A percentile compares a stretch with the other conserved stretches of the same genome.
Evolutionary conservation across 2,888 invertebrate genomes (phyloP).

Genomic region (Macropis europaea): DNA sequence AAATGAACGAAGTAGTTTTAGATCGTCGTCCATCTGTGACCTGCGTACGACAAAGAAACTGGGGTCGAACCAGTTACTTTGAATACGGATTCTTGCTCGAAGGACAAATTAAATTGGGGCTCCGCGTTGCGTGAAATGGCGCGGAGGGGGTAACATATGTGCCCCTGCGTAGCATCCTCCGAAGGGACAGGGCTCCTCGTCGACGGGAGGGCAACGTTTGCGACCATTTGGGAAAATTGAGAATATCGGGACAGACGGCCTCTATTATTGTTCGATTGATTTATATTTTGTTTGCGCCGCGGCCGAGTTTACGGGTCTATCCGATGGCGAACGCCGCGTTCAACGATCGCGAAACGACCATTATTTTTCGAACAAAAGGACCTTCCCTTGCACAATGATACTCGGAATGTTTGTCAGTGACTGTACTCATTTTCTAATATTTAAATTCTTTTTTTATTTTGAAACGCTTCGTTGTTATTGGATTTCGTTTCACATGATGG

Average conservation of each 20-base stretch:
- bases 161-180: constrained; percentile 55
- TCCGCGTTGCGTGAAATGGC: constrained; percentile 72
- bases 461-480: too few relatives aligned
- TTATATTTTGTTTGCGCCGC: constrained; percentile 76
- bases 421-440: too few relatives aligned
- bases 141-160: constrained; percentile 69
- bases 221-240: constrained; percentile 77
- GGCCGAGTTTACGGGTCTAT: constrained; percentile 34
- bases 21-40: constrained; percentile 10
- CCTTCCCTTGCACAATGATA: too few relatives aligned
- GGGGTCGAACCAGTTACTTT: constrained; percentile 23
- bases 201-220: constrained; percentile 65
- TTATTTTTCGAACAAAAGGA: too few relatives aligned
- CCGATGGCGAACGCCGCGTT: constrained; percentile 35
- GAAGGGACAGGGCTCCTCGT: constrained; percentile 60
- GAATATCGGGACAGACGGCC: constrained; percentile 71
- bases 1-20: background rate
- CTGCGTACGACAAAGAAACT: background rate
- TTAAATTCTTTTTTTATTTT: too few relatives aligned
- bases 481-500: too few relatives aligned
- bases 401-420: too few relatives aligned
- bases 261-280: constrained; percentile 77
- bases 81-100: constrained; percentile 44
- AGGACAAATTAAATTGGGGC: constrained; percentile 67
- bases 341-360: background rate